These are phyloP conservation scores for Albula goreensis DNA, from an alignment of 2,113 vertebrate genomes.

Conservation along the genomic window DNA sequence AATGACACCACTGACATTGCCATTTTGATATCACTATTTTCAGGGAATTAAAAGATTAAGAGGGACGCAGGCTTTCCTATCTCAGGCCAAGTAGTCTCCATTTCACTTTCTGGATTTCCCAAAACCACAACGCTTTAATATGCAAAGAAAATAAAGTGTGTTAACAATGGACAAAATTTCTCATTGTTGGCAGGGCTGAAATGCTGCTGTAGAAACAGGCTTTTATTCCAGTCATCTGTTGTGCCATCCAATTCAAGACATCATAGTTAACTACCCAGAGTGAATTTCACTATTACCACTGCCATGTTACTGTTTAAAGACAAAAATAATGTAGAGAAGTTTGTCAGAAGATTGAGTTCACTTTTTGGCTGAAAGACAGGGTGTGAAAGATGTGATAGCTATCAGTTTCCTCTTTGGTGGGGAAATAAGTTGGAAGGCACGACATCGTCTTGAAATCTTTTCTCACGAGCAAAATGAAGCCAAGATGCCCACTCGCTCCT, in stretches of 20 bases:
- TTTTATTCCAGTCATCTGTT: not conserved
- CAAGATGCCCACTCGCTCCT: not conserved
- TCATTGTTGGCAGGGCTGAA: not conserved
- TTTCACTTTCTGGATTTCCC: not conserved
- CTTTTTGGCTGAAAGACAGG: not conserved
- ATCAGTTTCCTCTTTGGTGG: not conserved
- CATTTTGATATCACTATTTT: not conserved
- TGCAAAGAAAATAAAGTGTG: not conserved
- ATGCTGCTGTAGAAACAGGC: not conserved
- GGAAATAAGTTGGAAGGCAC: not conserved
- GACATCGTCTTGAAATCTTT: not conserved
- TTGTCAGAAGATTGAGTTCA: not conserved
- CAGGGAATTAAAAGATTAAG: conserved; percentile 12
- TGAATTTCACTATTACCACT: not conserved
- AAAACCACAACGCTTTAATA: not conserved
- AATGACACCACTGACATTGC: not conserved
- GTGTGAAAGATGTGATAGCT: not conserved
- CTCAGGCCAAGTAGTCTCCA: not conserved
- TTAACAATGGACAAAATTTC: not conserved
- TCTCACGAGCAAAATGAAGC: not conserved
- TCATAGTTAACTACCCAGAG: not conserved
- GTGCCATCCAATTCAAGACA: not conserved
- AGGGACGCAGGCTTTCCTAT: not conserved
- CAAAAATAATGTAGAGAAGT: not conserved
- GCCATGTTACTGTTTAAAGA: not conserved